Conservation (phyloP, 1,140 invertebrate genomes). For the Diabrotica virgifera region DNA sequence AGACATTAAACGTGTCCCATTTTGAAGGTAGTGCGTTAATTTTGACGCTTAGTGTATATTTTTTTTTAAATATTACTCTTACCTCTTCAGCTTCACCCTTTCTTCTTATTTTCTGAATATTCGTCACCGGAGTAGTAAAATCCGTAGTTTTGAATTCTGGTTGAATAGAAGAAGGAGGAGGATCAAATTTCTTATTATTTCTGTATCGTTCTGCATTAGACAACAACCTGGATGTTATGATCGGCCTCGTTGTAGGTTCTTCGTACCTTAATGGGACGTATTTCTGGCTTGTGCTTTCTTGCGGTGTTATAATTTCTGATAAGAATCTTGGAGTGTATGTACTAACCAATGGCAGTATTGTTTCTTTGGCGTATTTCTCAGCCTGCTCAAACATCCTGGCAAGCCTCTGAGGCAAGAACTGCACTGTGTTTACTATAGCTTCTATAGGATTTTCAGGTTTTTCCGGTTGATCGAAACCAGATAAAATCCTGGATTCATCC, state of each 20-base stretch:
- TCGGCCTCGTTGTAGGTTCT: slow-evolving; percentile 12
- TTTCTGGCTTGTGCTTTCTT: slow-evolving; percentile 26
- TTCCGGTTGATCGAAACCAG: neutral
- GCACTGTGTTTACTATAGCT: slow-evolving; percentile 63
- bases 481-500: slow-evolving; percentile 33
- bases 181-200: slow-evolving; percentile 14
- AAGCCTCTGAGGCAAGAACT: slow-evolving; percentile 71
- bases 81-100: slow-evolving; percentile 22
- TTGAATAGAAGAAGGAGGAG: slow-evolving; percentile 5
- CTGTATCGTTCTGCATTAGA: slow-evolving; percentile 12
- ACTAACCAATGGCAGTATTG: slow-evolving; percentile 68
- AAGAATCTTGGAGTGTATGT: slow-evolving; percentile 68
- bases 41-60: no score
- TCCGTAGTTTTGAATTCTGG: neutral
- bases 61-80: neutral
- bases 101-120: slow-evolving; percentile 42
- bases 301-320: slow-evolving; percentile 42
- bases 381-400: slow-evolving; percentile 75
- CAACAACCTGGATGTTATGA: slow-evolving; percentile 4
- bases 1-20: no score
- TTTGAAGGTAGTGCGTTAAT: no score
- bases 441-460: slow-evolving; percentile 32
- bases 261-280: slow-evolving; percentile 44
- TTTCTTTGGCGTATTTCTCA: slow-evolving; percentile 74
- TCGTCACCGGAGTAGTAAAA: slow-evolving; percentile 31